Evolutionary conservation across 2,888 invertebrate genomes (phyloP), one percentile per base, ranked within the genome.

Genomic region (Dynastes maya): DNA sequence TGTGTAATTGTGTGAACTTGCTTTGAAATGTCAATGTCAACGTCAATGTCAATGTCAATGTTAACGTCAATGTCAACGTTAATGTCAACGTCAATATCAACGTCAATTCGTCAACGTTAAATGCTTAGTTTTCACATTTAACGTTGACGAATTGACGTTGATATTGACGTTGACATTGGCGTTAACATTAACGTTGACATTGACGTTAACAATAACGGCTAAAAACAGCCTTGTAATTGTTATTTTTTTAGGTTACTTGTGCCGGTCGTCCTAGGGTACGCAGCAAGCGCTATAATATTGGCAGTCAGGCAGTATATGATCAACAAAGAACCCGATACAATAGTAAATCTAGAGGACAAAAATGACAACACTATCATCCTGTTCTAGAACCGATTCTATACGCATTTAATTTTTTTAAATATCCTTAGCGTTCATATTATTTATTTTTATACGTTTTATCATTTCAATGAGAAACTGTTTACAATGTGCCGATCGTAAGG

Each of bases 251-350:
- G 79, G 79, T 49, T 79, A 22, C 58, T 55, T 29, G 16, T 77
- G 3, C 53, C 67, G 3, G 40, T 55, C 9, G 27, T 65, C 32
- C 11, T 79, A 8, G 45, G 71, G 0, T 81, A 81, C 53, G 51
- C 37, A 27, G 11, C 58, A n/a, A 80, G 78, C 61, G 13, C 51
- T 13, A 67, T 58, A 37, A 22, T 81, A 4, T 63, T 81, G 37
- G 78, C 40, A 11, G 67, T 74, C 27, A 75, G 81, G 51, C 80
- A 79, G 40, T 78, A 78, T 55, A 53, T 71, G 22, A 80, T 81
- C 51, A 77, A 79, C 27, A 65, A 55, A n/a, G 77, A 81, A 70
- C 81, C 80, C 11, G 68, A 75, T 13, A 67, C 65, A 2, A 79
- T 67, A 61, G 40, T 80, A 27, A 76, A 80, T 29, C 37, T 81